Evolutionary conservation across 2,888 invertebrate species (phyloP), one percentile per base, ranked within the genome.

Genomic region (Nyleta sp.): DNA sequence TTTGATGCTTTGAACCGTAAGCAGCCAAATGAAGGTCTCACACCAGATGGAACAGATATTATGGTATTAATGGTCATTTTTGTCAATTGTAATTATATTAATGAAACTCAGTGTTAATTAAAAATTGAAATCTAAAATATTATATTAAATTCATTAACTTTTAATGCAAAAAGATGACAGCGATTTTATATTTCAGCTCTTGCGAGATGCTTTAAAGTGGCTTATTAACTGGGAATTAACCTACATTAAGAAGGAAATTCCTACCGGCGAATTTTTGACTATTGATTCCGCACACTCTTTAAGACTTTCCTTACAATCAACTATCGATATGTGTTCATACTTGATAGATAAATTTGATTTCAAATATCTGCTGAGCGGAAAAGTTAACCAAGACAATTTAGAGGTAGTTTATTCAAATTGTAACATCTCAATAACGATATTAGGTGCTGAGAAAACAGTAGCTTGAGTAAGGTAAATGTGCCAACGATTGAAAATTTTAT

Each of bases 381-480:
- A 72, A 72, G 62, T 81, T 1, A 81, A 80, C 50, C 81, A 79
- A 42, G 81, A 81, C 38, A 78, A 80, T 53, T 64, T 81, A 40
- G 80, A 81, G 77, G 81, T 83, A 67, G 11, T 48, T 42, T 17
- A 42, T 10, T 10, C 35, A n/a, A 11, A n/a, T 35, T 35, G 2
- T n/a, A 35, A n/a, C n/a, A n/a, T n/a, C n/a, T n/a, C n/a, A n/a
- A n/a, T n/a, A n/a, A n/a, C n/a, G n/a, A n/a, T n/a, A n/a, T n/a
- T n/a, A n/a, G n/a, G n/a, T n/a, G n/a, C n/a, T n/a, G n/a, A n/a
- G n/a, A n/a, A n/a, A n/a, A n/a, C n/a, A n/a, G n/a, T n/a, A n/a
- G n/a, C n/a, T n/a, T n/a, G n/a, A n/a, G n/a, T n/a, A n/a, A n/a
- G n/a, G n/a, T n/a, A n/a, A n/a, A n/a, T n/a, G n/a, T n/a, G n/a